A percentile compares a stretch with the other conserved stretches of the same genome.
These are phyloP conservation scores for Syrista parreyssii DNA, from an alignment of 2,888 invertebrate genomes.

Conservation along the genomic window DNA sequence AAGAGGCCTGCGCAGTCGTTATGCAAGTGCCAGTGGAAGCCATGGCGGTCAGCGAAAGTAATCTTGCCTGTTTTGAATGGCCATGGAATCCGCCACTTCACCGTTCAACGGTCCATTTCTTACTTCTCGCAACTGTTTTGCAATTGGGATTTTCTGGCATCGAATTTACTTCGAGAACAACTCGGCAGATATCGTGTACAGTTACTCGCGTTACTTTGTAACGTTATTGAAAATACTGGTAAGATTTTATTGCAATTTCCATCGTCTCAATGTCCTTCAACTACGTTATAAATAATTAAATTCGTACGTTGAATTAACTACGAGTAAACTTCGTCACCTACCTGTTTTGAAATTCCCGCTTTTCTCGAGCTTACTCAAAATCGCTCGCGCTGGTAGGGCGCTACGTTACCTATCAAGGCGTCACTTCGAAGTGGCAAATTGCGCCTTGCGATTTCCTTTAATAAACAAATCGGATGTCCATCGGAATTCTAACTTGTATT, in stretches of 20 bases:
- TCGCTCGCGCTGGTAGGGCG: background rate
- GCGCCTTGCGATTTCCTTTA: background rate
- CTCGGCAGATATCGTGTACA: background rate
- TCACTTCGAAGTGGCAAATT: background rate
- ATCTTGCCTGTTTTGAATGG: constrained; percentile 36
- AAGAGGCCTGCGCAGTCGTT: constrained; percentile 29
- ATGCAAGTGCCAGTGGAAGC: constrained; percentile 31
- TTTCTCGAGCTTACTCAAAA: background rate
- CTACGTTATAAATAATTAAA: background rate
- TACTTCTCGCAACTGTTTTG: background rate
- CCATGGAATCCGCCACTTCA: constrained; percentile 16
- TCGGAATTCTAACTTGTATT: background rate
- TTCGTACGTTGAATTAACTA: background rate
- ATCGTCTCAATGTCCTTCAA: background rate
- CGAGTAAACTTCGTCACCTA: background rate
- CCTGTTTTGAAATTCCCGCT: background rate
- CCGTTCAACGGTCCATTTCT: constrained; percentile 16
- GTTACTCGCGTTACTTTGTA: background rate
- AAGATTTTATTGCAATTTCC: background rate
- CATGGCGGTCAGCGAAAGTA: constrained; percentile 56
- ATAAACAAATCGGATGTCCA: background rate
- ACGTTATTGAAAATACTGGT: background rate
- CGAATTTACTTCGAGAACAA: background rate
- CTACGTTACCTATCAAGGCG: background rate
- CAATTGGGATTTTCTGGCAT: background rate